These are phyloP conservation scores for Scolopax mira DNA, from an alignment of 2,113 vertebrate species.

Conservation along the genomic window DNA sequence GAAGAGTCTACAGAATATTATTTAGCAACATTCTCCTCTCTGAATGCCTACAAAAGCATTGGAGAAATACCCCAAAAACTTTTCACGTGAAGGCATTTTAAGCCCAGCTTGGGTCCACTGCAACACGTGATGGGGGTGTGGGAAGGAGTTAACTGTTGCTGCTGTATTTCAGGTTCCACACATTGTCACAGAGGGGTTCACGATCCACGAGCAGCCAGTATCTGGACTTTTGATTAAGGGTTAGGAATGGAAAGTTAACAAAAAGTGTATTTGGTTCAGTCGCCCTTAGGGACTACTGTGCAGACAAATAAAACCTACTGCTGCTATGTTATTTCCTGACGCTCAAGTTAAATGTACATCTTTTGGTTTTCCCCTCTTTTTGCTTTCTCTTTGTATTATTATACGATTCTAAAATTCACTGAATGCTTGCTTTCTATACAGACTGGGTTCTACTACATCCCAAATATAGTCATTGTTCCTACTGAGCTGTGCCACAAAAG, in stretches of 20 bases:
- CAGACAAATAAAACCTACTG: conserved; percentile 7
- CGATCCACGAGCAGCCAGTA: neutral
- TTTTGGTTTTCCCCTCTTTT: neutral
- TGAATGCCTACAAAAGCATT: neutral
- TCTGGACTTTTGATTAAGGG: conserved; percentile 1
- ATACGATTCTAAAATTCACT: neutral
- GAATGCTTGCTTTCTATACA: neutral
- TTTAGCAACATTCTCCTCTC: neutral
- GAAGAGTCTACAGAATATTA: neutral
- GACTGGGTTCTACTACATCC: neutral
- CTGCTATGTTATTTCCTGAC: neutral
- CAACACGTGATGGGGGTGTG: neutral
- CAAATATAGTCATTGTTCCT: neutral
- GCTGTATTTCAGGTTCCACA: neutral
- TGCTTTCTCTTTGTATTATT: neutral
- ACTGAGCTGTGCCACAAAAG: neutral
- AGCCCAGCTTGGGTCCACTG: accelerated
- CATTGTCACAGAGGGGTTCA: neutral
- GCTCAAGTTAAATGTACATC: neutral
- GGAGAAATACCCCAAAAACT: neutral
- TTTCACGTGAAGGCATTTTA: neutral
- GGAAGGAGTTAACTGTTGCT: neutral
- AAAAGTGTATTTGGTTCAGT: neutral
- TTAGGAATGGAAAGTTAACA: neutral
- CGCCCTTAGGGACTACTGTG: neutral